Base-by-base conservation (phyloP, 2,888 invertebrate genomes). In the Brachylomia viminalis region DNA sequence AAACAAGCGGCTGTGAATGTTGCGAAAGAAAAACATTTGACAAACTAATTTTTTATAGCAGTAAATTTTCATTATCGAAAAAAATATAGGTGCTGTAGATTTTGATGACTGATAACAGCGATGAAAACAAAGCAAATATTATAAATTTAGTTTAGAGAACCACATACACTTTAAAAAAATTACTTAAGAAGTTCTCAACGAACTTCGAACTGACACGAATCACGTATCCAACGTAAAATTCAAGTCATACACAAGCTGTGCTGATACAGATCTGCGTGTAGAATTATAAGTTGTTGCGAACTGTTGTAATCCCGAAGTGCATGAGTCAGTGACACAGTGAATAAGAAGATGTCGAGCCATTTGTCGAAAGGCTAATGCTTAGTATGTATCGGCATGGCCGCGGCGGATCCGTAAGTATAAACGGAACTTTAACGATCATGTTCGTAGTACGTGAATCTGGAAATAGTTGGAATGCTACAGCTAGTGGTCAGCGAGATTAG, bases 271-370 rank as follows among this genome's bases (percentile, higher is more conserved):
- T 77, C 66, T 81, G 77, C 77, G 78, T 68, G 75, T 77, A 75
- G 87, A 91, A 90, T 91, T 79, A 81, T 77, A 88, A 90, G 64
- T 77, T 58, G 62, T 17, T 52, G 54, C 30, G 33, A 33, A 8
- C 73, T 89, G 82, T 80, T 76, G 86, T 82, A 87, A 90, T 79
- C 64, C 54, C 11, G 68, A n/a, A n/a, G 71, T 67, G 27, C 66
- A 62, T 88, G 87, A 88, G 74, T 87, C 85, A 86, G 59, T 72
- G 59, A 69, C 62, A 30, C 6, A 59, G 74, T 88, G 78, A 86
- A 72, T 83, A 83, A 79, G 56, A 56, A 66, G 73, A 82, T 66
- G 52, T n/a, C 23, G 23, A 47, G 52, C 8, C 10, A 62, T 52
- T 68, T 67, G 47, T 83, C 52, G 17, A 72, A 64, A 69, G 42